A percentile compares a stretch with the other conserved stretches of the same genome.
Conservation (phyloP, 2,888 invertebrate species). For the Chymomyza fuscimana region DNA sequence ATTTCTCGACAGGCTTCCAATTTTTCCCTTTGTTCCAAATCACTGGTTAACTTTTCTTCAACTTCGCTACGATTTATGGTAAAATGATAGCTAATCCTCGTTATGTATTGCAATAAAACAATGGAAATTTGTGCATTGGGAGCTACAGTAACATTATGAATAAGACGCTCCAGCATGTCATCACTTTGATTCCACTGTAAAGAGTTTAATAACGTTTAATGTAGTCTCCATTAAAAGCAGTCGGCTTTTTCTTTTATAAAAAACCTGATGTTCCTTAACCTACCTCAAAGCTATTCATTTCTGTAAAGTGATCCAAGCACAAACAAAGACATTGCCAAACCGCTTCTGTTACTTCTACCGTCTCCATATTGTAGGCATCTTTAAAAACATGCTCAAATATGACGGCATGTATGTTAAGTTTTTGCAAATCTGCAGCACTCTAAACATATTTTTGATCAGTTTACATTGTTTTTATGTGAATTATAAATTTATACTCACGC, state of each 20-base stretch:
- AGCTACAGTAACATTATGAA: constrained; percentile 69
- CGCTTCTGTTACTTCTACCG: constrained; percentile 47
- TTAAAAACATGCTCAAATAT: constrained; percentile 73
- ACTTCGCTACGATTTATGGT: constrained; percentile 65
- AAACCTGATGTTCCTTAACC: not conserved
- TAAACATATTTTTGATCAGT: constrained; percentile 23
- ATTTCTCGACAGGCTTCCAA: constrained; percentile 48
- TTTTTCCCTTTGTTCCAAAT: constrained; percentile 31
- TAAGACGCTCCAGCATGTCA: constrained; percentile 74
- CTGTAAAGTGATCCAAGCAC: constrained; percentile 70
- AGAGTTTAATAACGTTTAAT: not conserved
- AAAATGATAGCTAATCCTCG: constrained; percentile 63
- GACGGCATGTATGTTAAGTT: constrained; percentile 75
- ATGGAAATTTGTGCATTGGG: constrained; percentile 57
- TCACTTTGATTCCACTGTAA: constrained; percentile 77
- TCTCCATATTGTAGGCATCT: constrained; percentile 64
- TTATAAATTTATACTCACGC: constrained; percentile 53
- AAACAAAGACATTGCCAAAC: constrained; percentile 74
- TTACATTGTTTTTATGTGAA: not conserved
- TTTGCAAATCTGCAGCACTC: constrained; percentile 59
- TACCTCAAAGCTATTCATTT: constrained; percentile 66
- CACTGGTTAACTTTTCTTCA: constrained; percentile 38
- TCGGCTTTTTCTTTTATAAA: too few species aligned
- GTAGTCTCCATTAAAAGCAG: not conserved
- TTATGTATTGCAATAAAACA: constrained; percentile 65